These are phyloP conservation scores for Microctenopoma stevenorrisi DNA, from an alignment of 2,797 vertebrate species.

Conservation along the genomic window DNA sequence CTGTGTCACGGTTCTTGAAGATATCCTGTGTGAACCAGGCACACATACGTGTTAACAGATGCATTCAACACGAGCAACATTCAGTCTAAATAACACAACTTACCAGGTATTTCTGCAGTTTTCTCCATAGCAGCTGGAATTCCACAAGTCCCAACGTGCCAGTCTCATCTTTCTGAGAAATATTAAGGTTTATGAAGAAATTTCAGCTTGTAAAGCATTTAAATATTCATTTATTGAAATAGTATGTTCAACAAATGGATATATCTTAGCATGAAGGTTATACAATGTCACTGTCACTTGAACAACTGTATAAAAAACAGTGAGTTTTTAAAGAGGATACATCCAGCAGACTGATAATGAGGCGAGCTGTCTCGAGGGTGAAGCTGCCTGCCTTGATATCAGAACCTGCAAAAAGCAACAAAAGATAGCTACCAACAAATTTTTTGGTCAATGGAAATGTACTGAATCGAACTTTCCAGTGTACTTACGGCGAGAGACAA, in stretches of 20 bases:
- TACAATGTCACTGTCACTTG: background rate
- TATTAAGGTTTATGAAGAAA: conserved; percentile 49
- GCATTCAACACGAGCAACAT: background rate
- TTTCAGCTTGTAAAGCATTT: background rate
- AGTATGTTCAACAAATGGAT: background rate
- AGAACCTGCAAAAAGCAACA: conserved; percentile 61
- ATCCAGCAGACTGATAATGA: conserved; percentile 83
- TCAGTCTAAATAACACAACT: conserved; percentile 5
- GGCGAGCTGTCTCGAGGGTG: conserved; percentile 78
- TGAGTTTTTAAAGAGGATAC: conserved; percentile 77
- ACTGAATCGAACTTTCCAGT: background rate
- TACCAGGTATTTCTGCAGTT: conserved; percentile 84
- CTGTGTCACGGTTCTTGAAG: conserved; percentile 77
- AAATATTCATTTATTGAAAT: background rate
- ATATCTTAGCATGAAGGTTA: background rate
- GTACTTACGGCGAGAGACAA: conserved; percentile 88
- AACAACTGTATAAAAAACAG: background rate
- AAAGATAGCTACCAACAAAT: background rate
- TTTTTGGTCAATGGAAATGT: background rate
- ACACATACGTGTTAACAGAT: background rate
- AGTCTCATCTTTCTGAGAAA: conserved; percentile 79
- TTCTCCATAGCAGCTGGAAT: conserved; percentile 81
- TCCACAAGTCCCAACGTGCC: conserved; percentile 77
- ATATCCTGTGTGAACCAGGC: conserved; percentile 69
- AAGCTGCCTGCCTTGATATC: conserved; percentile 82